Conservation (phyloP, 2,797 vertebrate species). For the Acridotheres tristis region DNA sequence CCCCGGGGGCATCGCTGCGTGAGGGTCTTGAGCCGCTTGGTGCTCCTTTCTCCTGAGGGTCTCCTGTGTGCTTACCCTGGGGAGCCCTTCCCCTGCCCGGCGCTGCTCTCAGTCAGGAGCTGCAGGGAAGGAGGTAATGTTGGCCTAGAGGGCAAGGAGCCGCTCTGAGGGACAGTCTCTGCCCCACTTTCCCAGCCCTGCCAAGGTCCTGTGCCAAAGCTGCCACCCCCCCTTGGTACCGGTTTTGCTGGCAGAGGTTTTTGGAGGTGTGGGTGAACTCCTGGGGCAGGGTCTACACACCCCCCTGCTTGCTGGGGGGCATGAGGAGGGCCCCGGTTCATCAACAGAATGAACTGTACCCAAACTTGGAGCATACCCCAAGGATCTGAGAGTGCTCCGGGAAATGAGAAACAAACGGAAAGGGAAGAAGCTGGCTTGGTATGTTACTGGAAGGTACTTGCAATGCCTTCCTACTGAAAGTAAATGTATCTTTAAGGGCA, state of each 20-base stretch:
- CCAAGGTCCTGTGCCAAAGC: too few species aligned
- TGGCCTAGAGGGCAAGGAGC: background rate
- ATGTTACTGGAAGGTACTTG: slow-evolving; percentile 38
- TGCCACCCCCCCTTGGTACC: fast-evolving
- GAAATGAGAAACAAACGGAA: slow-evolving; percentile 18
- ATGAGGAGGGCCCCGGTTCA: background rate
- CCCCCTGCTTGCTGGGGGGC: background rate
- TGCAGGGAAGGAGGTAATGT: background rate
- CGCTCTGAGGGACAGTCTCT: background rate
- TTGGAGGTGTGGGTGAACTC: background rate
- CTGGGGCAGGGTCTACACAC: background rate
- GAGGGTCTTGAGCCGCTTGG: background rate
- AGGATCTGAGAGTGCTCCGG: background rate
- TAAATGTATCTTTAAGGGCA: background rate
- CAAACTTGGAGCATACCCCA: background rate
- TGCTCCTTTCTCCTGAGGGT: background rate
- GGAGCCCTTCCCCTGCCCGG: background rate
- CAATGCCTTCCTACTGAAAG: background rate
- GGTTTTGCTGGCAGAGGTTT: background rate
- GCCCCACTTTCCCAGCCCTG: background rate
- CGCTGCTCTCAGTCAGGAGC: background rate
- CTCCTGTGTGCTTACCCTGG: fast-evolving
- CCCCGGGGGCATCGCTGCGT: fast-evolving
- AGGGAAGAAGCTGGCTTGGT: slow-evolving; percentile 2
- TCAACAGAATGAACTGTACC: background rate